Evolutionary conservation across 2,797 vertebrate genomes (phyloP).

Genomic region (Cirrhinus molitorella): DNA sequence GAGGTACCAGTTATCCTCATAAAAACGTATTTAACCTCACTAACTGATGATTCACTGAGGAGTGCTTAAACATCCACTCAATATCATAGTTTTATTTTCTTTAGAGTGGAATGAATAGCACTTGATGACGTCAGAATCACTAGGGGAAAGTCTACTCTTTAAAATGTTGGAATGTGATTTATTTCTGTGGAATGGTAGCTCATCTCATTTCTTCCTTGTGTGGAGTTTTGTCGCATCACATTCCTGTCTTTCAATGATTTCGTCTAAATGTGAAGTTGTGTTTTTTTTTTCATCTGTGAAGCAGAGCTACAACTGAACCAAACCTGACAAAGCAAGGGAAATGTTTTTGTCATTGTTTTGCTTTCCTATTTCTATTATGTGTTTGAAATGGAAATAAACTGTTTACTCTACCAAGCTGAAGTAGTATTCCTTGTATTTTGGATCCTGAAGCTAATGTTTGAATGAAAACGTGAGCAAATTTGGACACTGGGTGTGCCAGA

Average conservation of each 20-base stretch:
- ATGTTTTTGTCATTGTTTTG: slow-evolving; percentile 15
- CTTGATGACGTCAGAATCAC: slow-evolving; percentile 10
- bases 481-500: not conserved
- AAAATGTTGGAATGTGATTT: not conserved
- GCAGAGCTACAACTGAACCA: not conserved
- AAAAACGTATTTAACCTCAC: not conserved
- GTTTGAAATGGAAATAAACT: slow-evolving; percentile 35
- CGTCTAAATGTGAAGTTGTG: not conserved
- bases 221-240: not conserved
- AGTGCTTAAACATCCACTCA: not conserved
- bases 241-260: not conserved
- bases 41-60: slow-evolving; percentile 14
- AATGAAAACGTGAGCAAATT: not conserved
- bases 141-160: not conserved
- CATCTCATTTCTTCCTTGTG: not conserved
- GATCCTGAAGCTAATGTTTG: not conserved
- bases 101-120: not conserved
- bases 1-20: not conserved
- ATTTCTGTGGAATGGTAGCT: not conserved
- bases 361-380: not conserved
- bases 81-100: not conserved
- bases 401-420: not conserved
- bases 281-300: not conserved
- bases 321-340: slow-evolving; percentile 8
- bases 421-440: not conserved